A percentile compares a stretch with the other conserved stretches of the same genome.
These are phyloP conservation scores for Aurelia sp. DNA, from an alignment of 30 jellyfish, hydroid and myxozoan species.

Conservation along the genomic window DNA sequence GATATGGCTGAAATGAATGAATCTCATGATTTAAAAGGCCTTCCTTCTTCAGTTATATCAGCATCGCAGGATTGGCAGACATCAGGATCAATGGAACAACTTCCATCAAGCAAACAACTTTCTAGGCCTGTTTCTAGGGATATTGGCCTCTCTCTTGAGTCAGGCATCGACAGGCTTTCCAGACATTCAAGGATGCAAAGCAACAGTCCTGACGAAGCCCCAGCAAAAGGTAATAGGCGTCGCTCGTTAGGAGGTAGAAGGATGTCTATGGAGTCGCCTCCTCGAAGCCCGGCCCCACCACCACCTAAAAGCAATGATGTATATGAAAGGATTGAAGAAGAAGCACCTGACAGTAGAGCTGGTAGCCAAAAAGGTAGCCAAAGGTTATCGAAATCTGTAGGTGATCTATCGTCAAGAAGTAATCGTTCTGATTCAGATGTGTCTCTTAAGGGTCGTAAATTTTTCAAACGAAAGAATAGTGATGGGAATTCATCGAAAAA, in stretches of 20 bases:
- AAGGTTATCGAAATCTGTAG: slow-evolving; percentile 8
- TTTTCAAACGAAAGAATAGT: slow-evolving; percentile 1
- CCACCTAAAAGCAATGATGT: slow-evolving; percentile 40
- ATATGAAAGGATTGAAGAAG: slow-evolving; percentile 15
- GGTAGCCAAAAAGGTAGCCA: neutral
- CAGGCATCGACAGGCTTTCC: slow-evolving; percentile 45
- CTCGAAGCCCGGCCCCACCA: slow-evolving; percentile 81
- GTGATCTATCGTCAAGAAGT: slow-evolving; percentile 18
- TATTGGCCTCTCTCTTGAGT: slow-evolving; percentile 47
- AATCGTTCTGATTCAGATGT: slow-evolving; percentile 10
- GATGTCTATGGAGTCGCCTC: slow-evolving; percentile 63
- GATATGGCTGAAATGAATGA: neutral
- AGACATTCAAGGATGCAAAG: neutral
- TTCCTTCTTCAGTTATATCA: slow-evolving; percentile 23
- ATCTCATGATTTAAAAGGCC: neutral
- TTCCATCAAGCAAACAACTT: neutral
- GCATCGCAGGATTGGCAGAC: slow-evolving; percentile 32
- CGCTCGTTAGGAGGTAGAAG: slow-evolving; percentile 54
- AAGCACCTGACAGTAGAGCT: neutral
- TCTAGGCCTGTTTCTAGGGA: slow-evolving; percentile 10
- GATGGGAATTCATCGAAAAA: neutral
- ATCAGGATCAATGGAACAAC: slow-evolving; percentile 1
- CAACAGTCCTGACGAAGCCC: slow-evolving; percentile 3
- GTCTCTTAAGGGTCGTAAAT: slow-evolving; percentile 1
- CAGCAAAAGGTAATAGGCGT: slow-evolving; percentile 52